These are phyloP conservation scores for Andrena haemorrhoa DNA, from an alignment of 2,888 invertebrate genomes.

Conservation along the genomic window DNA sequence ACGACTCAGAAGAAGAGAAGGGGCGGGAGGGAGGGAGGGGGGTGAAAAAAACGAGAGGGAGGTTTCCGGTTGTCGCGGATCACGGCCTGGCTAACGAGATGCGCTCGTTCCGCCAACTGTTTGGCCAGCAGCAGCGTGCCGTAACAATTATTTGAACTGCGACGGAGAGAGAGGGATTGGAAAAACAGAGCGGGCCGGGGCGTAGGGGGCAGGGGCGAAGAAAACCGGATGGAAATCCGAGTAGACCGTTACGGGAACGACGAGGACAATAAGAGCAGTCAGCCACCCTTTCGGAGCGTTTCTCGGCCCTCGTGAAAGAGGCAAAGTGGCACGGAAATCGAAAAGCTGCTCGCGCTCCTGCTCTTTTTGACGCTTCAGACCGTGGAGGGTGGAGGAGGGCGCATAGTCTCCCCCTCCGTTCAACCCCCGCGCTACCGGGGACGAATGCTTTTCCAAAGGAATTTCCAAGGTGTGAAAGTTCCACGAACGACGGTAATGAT, in stretches of 20 bases:
- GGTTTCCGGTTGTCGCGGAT: conserved; percentile 52
- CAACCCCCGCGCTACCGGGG: not conserved
- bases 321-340: conserved; percentile 67
- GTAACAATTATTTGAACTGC: conserved; percentile 70
- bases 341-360: conserved; percentile 53
- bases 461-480: conserved; percentile 54
- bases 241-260: conserved; percentile 60
- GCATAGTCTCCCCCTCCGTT: too few relatives aligned
- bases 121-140: conserved; percentile 59
- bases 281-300: conserved; percentile 42
- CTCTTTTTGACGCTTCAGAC: conserved; percentile 60
- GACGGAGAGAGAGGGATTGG: conserved; percentile 18
- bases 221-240: conserved; percentile 64
- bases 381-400: not conserved
- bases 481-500: conserved; percentile 55
- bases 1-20: not conserved
- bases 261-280: conserved; percentile 60
- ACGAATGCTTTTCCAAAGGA: conserved; percentile 30
- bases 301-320: conserved; percentile 43
- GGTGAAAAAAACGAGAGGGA: not conserved
- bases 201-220: conserved; percentile 2
- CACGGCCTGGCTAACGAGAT: conserved; percentile 67
- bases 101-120: conserved; percentile 65
- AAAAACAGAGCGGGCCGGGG: conserved; percentile 37
- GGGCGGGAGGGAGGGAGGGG: too few relatives aligned